A percentile compares a stretch with the other conserved stretches of the same genome.
These are phyloP conservation scores for Leptestheria dahalacensis DNA, from an alignment of 1,140 invertebrate genomes.

Conservation along the genomic window DNA sequence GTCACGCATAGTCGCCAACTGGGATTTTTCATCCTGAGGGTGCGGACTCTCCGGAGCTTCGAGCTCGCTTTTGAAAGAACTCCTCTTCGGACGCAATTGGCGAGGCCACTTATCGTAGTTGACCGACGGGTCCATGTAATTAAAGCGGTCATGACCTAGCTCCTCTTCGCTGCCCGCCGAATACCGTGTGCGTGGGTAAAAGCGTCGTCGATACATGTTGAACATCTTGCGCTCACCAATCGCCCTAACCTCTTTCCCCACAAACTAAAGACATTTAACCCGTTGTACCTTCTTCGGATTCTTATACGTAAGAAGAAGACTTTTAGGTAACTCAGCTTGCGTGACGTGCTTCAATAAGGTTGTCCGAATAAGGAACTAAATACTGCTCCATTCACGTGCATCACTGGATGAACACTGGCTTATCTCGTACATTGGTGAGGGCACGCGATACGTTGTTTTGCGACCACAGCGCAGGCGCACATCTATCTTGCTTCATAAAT, in stretches of 20 bases:
- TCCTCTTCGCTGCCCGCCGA: conserved; percentile 18
- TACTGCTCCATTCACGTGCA: neutral
- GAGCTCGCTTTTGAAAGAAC: conserved; percentile 40
- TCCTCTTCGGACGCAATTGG: conserved; percentile 46
- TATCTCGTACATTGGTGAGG: neutral
- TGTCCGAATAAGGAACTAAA: too few relatives aligned
- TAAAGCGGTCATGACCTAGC: conserved; percentile 23
- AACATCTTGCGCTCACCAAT: conserved; percentile 15
- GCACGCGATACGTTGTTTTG: neutral
- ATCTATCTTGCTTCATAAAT: neutral
- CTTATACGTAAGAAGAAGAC: too few relatives aligned
- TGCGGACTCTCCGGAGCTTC: conserved; percentile 36
- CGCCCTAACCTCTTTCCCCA: neutral
- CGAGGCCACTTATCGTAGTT: conserved; percentile 32
- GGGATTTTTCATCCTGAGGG: conserved; percentile 21
- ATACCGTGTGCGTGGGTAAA: conserved; percentile 14
- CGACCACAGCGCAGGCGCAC: neutral
- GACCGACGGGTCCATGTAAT: conserved; percentile 22
- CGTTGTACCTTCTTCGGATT: neutral
- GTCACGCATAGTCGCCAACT: conserved; percentile 24
- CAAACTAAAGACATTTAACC: too few relatives aligned
- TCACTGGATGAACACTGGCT: neutral
- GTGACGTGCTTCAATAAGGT: too few relatives aligned
- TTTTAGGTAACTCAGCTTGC: too few relatives aligned
- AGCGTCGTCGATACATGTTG: conserved; percentile 20